Conservation (phyloP, 1,140 invertebrate species). For the Drosophila fuyamai region DNA sequence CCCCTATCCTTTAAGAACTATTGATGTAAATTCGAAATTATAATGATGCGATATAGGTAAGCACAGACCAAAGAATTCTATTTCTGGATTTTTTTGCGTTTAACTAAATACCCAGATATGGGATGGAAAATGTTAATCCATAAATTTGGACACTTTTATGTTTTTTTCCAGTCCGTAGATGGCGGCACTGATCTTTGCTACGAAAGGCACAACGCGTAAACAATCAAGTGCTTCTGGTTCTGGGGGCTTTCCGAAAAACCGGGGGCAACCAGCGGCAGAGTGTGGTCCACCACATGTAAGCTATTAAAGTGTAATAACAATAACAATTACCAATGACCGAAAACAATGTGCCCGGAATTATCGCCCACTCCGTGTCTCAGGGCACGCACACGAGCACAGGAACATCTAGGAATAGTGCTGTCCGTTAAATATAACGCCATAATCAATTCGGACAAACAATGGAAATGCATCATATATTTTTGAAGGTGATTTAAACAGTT, state of each 20-base stretch:
- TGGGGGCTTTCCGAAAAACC: conserved; percentile 12
- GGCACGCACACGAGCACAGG: conserved; percentile 9
- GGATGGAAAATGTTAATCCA: background rate
- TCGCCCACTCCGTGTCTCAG: conserved; percentile 10
- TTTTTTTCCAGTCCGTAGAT: conserved; percentile 5
- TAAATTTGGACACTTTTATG: background rate
- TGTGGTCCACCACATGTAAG: conserved; percentile 45
- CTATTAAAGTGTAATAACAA: conserved; percentile 49
- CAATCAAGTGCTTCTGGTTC: conserved; percentile 10
- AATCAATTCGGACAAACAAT: conserved; percentile 24
- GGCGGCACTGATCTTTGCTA: conserved; percentile 1
- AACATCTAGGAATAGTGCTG: background rate
- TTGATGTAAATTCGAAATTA: too few relatives aligned
- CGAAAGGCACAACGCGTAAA: conserved; percentile 6
- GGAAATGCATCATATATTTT: conserved; percentile 7
- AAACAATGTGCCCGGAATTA: conserved; percentile 34
- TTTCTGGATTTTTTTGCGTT: too few relatives aligned
- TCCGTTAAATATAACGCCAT: conserved; percentile 6
- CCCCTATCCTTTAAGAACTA: too few relatives aligned
- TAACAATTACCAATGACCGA: conserved; percentile 39
- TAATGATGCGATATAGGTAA: too few relatives aligned
- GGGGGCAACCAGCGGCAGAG: conserved; percentile 2
- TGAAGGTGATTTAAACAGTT: background rate
- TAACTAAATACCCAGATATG: too few relatives aligned
- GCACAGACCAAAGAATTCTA: too few relatives aligned